Base-by-base conservation (phyloP, 2,113 vertebrate genomes). In the Brienomyrus longianalis region DNA sequence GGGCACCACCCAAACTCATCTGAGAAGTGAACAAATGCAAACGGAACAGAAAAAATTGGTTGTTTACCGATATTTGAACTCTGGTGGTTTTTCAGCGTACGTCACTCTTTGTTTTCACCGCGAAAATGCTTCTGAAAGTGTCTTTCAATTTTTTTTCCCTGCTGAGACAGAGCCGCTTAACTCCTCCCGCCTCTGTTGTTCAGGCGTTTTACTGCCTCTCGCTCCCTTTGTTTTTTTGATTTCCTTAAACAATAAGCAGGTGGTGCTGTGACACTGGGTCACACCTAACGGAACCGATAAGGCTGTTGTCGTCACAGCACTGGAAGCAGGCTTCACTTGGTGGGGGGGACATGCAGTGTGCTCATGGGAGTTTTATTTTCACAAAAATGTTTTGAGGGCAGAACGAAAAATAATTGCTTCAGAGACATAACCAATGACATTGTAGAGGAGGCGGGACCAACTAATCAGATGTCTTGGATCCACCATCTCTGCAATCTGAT, bases 201-300 rank as follows among this genome's bases (percentile, higher is more conserved):
- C 62, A 15, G 88, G 43, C n/a, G 8, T 70, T 66, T 51, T 90
- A 85, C 89, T 90, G 89, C 86, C 59, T 84, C 43, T 62, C 4
- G 66, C 89, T 89, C 89, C 90, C 86, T 88, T 89, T 89, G 86
- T 91, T 83, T 83, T 88, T 85, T 62, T 70, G 27, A 91, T 91
- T 89, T 88, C 52, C 84, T 90, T 90, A 54, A 83, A 89, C 74
- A 89, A 86, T 77, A 88, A 90, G 43, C 15, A 27, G 43, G 50
- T 52, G 50, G 17, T 56, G 51, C 50, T 31, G n/a, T 17, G 48
- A 87, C 51, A 43, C 50, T 19, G 27, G 50, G 23, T 54, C 48
- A n/a, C n/a, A 23, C n/a, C 31, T 48, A 86, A 11, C 3, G 47
- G 31, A 86, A 54, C 27, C 4, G 50, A 83, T 9, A 83, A 2